These are phyloP conservation scores for Hapalemur alaotrensis DNA, from an alignment of 2,797 vertebrate genomes.

Conservation along the genomic window DNA sequence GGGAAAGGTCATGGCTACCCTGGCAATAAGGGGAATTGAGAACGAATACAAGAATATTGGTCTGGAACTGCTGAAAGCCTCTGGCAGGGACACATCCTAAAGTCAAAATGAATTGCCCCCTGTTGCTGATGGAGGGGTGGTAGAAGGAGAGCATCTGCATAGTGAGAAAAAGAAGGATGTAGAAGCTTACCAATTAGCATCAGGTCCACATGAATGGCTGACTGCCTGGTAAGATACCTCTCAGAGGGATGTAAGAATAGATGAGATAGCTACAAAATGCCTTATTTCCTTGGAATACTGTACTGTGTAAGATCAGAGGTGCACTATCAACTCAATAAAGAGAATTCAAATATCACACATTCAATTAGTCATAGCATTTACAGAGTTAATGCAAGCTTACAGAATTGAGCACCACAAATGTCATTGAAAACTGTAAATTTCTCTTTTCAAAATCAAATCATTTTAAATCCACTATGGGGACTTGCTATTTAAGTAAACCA, in stretches of 20 bases:
- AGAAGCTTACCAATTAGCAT: constrained; percentile 17
- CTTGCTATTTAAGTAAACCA: constrained; percentile 56
- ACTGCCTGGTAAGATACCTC: not conserved
- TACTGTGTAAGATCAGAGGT: not conserved
- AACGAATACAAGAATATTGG: constrained; percentile 35
- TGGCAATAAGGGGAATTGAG: constrained; percentile 48
- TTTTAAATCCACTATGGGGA: constrained; percentile 42
- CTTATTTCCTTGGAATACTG: not conserved
- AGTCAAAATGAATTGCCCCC: constrained; percentile 34
- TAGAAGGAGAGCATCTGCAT: not conserved
- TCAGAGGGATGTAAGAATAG: not conserved
- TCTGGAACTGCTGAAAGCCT: constrained; percentile 42
- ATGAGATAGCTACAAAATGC: not conserved
- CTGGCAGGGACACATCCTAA: constrained; percentile 14
- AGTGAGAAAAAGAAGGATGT: not conserved
- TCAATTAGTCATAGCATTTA: constrained; percentile 34
- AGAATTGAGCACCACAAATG: not conserved
- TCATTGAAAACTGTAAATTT: constrained; percentile 53
- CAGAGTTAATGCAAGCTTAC: constrained; percentile 24
- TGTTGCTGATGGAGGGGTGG: not conserved
- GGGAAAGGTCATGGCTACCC: constrained; percentile 37
- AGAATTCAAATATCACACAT: constrained; percentile 33
- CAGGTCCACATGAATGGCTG: not conserved
- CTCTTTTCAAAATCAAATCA: constrained; percentile 52
- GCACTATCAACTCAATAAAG: constrained; percentile 11